Evolutionary conservation across 2,113 vertebrate species (phyloP).

Genomic region (Misgurnus mizolepis): DNA sequence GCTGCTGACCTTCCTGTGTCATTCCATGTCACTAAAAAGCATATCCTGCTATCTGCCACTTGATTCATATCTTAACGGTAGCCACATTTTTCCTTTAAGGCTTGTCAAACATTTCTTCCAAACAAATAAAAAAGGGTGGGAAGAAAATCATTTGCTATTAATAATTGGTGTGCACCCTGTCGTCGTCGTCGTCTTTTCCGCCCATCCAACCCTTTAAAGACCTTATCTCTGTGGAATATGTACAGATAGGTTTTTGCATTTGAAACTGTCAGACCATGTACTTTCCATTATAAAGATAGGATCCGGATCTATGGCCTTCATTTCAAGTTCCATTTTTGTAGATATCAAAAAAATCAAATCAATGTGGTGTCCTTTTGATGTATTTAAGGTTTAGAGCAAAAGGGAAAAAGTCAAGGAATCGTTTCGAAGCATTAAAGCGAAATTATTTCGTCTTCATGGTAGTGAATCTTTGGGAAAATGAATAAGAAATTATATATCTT

Average conservation of each 20-base stretch:
- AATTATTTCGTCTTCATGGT: conserved; percentile 57
- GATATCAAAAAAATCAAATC: conserved; percentile 92
- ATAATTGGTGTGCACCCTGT: conserved; percentile 71
- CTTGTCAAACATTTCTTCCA: conserved; percentile 70
- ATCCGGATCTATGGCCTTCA: conserved; percentile 85
- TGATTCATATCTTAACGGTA: conserved; percentile 70
- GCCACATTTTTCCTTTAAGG: conserved; percentile 65
- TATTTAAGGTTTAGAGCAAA: conserved; percentile 78
- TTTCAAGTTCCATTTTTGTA: conserved; percentile 90
- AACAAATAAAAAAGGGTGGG: conserved; percentile 43
- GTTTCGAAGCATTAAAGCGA: conserved; percentile 81
- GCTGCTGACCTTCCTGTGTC: conserved; percentile 75
- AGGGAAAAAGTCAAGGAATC: conserved; percentile 75
- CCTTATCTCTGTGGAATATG: conserved; percentile 76
- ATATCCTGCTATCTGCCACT: conserved; percentile 64
- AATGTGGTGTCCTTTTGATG: conserved; percentile 89
- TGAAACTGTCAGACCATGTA: conserved; percentile 87
- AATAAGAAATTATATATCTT: conserved; percentile 34
- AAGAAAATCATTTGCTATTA: conserved; percentile 77
- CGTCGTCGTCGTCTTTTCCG: conserved; percentile 67
- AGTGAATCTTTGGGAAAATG: conserved; percentile 39
- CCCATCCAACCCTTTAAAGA: conserved; percentile 69
- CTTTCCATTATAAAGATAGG: conserved; percentile 94
- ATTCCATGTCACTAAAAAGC: conserved; percentile 72
- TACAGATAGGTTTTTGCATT: conserved; percentile 80